A percentile compares a stretch with the other conserved stretches of the same genome.
These are phyloP conservation scores for Enteromius trimaculatus DNA, from an alignment of 2,797 vertebrate genomes.

Conservation along the genomic window DNA sequence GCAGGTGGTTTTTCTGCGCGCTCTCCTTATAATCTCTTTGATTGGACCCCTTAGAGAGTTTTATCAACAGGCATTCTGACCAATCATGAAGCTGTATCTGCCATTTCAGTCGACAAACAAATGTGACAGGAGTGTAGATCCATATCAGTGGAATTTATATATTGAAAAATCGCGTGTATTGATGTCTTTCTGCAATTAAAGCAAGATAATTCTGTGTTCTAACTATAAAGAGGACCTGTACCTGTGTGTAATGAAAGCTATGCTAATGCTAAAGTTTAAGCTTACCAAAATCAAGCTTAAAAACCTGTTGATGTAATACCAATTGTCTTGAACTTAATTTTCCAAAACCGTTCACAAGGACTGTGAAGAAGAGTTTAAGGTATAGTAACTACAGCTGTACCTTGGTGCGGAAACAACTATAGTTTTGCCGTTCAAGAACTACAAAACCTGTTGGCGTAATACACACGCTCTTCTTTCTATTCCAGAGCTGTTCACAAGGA, in stretches of 20 bases:
- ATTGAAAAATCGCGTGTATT: too few relatives aligned
- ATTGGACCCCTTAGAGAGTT: too few relatives aligned
- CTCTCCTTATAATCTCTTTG: too few relatives aligned
- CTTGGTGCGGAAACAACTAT: not conserved
- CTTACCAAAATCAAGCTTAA: not conserved
- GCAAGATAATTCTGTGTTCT: too few relatives aligned
- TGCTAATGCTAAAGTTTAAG: not conserved
- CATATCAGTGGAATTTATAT: too few relatives aligned
- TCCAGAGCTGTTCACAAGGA: slow-evolving; percentile 7
- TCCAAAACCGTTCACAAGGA: not conserved
- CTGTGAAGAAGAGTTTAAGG: not conserved
- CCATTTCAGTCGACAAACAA: too few relatives aligned
- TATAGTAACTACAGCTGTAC: not conserved
- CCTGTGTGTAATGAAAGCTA: not conserved
- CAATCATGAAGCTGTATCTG: too few relatives aligned
- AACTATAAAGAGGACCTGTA: not conserved
- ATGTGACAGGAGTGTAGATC: too few relatives aligned
- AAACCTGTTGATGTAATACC: not conserved
- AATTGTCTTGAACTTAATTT: not conserved
- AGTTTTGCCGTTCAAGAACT: not conserved
- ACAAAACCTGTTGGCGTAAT: slow-evolving; percentile 6
- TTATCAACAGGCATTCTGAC: too few relatives aligned
- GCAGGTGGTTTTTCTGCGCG: too few relatives aligned
- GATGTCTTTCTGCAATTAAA: too few relatives aligned
- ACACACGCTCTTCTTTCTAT: slow-evolving; percentile 6